Evolutionary conservation across 2,113 vertebrate genomes (phyloP), one percentile per base, ranked within the genome.

Genomic region (Poeciliopsis turrubarensis): DNA sequence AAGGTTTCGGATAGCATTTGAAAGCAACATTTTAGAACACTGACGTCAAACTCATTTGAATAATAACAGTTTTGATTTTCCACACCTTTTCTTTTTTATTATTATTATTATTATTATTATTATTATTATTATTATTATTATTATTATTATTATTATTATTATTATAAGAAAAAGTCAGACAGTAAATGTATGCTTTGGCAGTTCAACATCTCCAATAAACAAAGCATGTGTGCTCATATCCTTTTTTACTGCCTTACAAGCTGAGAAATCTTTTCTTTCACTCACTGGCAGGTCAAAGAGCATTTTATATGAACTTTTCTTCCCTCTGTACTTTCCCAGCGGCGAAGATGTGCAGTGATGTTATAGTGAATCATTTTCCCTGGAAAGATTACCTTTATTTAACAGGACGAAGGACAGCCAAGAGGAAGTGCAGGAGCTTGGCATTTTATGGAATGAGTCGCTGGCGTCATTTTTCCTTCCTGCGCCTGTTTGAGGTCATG

Each of bases 381-480:
- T 47, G 31, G n/a, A 29, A 31, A 70, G 61, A 61, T 80, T 86
- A 91, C 92, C 89, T 93, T 93, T 92, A 91, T 93, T 92, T 89
- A 89, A 91, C 86, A 92, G 91, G 90, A 94, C 92, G 80, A 72
- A 71, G 86, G 86, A 87, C 84, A 81, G 82, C 85, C 70, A 41
- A 71, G 72, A 79, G 86, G 82, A 84, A 81, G 68, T 73, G 81
- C 44, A 41, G 61, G 64, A 66, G 72, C 60, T 65, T 57, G 68
- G 69, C 73, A 47, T 47, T 47, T 47, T 19, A 47, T 5, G 1
- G 17, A 15, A 77, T 89, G 91, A 91, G 89, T 89, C 82, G 87
- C 68, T 89, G 78, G 84, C 61, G n/a, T 86, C 84, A 93, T 94
- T 94, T 90, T 95, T 92, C 89, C 72, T 69, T 81, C 60, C 57